Evolutionary conservation across 1,140 invertebrate genomes (phyloP).

Genomic region (Acromyrmex charruanus): DNA sequence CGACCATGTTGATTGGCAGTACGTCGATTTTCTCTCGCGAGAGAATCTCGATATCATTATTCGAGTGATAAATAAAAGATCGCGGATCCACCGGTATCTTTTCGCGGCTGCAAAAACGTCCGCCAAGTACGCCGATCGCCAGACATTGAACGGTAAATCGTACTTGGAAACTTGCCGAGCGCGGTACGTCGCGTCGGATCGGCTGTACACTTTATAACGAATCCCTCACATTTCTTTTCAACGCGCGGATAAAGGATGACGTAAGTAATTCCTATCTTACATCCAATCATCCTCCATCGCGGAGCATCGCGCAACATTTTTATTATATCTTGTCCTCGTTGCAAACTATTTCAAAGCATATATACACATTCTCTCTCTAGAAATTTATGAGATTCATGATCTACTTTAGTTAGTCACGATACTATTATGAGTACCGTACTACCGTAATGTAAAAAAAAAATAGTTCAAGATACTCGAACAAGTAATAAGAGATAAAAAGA

Average conservation of each 20-base stretch:
- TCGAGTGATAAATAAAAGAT: constrained; percentile 59
- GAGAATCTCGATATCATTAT: constrained; percentile 31
- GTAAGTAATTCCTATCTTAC: constrained; percentile 36
- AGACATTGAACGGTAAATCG: constrained; percentile 72
- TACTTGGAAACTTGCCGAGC: constrained; percentile 68
- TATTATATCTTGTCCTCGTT: not conserved
- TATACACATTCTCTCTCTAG: not conserved
- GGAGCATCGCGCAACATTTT: constrained; percentile 16
- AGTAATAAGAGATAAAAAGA: not conserved
- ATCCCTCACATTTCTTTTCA: constrained; percentile 37
- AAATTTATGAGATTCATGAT: constrained; percentile 2
- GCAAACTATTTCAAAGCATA: not conserved
- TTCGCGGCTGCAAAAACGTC: constrained; percentile 57
- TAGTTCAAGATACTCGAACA: not conserved
- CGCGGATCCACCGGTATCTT: constrained; percentile 55
- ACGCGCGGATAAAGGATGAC: constrained; percentile 32
- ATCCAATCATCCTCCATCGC: constrained; percentile 12
- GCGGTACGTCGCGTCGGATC: constrained; percentile 21
- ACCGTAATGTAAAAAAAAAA: not conserved
- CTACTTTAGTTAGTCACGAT: not conserved
- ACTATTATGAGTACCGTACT: not conserved
- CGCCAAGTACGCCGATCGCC: constrained; percentile 23
- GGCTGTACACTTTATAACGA: constrained; percentile 53
- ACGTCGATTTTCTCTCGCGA: constrained; percentile 32
- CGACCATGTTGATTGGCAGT: constrained; percentile 30